Conservation (phyloP, 2,888 invertebrate species). For the Drosophila engyochracea region DNA sequence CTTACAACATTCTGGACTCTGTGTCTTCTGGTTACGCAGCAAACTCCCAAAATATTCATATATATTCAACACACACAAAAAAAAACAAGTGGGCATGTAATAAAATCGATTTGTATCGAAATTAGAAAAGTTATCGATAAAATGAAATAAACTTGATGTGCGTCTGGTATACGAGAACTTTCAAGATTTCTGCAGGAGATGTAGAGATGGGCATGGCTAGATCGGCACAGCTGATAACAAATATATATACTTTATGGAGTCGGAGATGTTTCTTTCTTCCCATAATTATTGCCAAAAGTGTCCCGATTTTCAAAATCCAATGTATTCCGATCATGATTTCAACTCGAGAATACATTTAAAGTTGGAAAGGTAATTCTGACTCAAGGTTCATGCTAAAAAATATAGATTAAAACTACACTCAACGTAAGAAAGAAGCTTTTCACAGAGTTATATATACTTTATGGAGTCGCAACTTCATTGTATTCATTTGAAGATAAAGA, state of each 20-base stretch:
- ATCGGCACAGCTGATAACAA: background rate
- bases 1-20: constrained; percentile 37
- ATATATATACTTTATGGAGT: background rate
- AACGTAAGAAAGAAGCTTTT: background rate
- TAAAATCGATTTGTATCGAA: background rate
- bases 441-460: background rate
- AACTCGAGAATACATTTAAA: too few relatives aligned
- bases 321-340: too few relatives aligned
- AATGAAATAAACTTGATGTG: background rate
- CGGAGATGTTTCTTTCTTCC: too few relatives aligned
- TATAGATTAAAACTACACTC: too few relatives aligned
- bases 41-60: background rate
- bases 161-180: too few relatives aligned
- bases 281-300: too few relatives aligned
- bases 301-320: too few relatives aligned
- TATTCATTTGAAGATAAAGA: too few relatives aligned
- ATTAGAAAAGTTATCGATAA: background rate
- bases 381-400: too few relatives aligned
- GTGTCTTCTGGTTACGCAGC: background rate
- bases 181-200: background rate
- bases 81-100: background rate
- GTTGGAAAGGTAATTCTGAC: too few relatives aligned
- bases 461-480: background rate
- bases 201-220: background rate
- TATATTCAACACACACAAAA: background rate